phyloP scores from a whole-genome alignment of 2,888 invertebrate genomes.

The Endotricha flammealis region DNA sequence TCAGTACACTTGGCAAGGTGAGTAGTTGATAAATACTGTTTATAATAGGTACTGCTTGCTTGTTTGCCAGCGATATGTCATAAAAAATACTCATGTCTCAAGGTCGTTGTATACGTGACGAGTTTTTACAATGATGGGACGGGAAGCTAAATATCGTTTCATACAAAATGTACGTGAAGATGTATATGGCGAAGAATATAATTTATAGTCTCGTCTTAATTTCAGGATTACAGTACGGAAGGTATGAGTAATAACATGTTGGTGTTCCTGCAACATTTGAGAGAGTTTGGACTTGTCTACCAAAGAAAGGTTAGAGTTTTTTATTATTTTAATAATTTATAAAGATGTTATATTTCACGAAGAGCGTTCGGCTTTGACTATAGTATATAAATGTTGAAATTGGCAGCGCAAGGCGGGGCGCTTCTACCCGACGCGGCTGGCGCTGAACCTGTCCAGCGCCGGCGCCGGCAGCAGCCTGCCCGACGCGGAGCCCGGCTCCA shows the following conservation, averaged over 20 bases:
- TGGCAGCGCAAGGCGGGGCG: constrained; percentile 89
- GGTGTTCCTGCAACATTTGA: constrained; percentile 94
- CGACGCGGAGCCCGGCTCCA: constrained; percentile 49
- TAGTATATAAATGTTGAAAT: neutral
- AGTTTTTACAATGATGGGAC: too few relatives aligned
- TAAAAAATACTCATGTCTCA: neutral
- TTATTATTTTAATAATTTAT: too few relatives aligned
- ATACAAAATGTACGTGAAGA: too few relatives aligned
- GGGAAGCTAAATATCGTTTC: too few relatives aligned
- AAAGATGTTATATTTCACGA: too few relatives aligned
- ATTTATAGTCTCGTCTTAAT: constrained; percentile 12
- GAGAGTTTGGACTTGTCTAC: constrained; percentile 98
- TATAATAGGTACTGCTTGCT: too few relatives aligned
- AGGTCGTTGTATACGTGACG: neutral
- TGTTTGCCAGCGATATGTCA: too few relatives aligned
- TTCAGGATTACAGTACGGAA: constrained; percentile 96
- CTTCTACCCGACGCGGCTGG: constrained; percentile 96
- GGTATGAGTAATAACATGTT: constrained; percentile 92
- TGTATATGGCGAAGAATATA: too few relatives aligned
- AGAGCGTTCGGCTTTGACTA: too few relatives aligned
- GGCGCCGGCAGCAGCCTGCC: constrained; percentile 42
- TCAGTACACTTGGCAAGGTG: constrained; percentile 95
- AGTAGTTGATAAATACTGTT: too few relatives aligned
- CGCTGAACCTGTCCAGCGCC: constrained; percentile 85
- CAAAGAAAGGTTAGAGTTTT: constrained; percentile 98